Conservation (phyloP, 2,797 vertebrate genomes). For the Typhlichthys subterraneus region DNA sequence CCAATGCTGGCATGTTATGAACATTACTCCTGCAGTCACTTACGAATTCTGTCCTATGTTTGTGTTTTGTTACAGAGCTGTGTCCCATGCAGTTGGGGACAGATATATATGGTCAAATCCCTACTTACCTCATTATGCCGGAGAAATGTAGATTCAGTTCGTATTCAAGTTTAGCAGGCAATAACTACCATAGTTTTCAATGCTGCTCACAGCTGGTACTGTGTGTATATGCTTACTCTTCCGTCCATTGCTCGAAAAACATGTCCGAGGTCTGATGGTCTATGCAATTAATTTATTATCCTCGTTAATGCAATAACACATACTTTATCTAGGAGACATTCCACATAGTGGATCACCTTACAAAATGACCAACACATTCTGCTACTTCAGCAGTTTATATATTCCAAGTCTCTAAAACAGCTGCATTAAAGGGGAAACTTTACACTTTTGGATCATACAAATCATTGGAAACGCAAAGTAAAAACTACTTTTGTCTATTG, state of each 20-base stretch:
- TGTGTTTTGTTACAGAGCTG: conserved; percentile 54
- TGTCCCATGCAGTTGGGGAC: conserved; percentile 42
- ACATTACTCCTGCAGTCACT: conserved; percentile 33
- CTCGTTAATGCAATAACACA: conserved; percentile 63
- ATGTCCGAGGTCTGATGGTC: conserved; percentile 60
- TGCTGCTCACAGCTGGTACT: conserved; percentile 75
- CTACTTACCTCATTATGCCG: conserved; percentile 69
- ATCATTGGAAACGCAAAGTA: conserved; percentile 26
- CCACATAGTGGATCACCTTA: conserved; percentile 41
- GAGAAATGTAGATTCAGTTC: conserved; percentile 60
- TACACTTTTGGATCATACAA: conserved; percentile 18
- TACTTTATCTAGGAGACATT: conserved; percentile 39
- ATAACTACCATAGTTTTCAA: conserved; percentile 47
- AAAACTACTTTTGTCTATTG: conserved; percentile 6
- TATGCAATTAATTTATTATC: conserved; percentile 75
- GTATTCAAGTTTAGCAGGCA: conserved; percentile 50
- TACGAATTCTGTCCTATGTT: conserved; percentile 39
- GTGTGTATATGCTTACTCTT: conserved; percentile 64
- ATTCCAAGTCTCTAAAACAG: conserved; percentile 28
- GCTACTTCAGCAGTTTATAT: conserved; percentile 16
- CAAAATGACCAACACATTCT: conserved; percentile 21
- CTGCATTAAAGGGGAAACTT: conserved; percentile 62
- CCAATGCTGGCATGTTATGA: conserved; percentile 43
- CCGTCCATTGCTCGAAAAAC: conserved; percentile 61
- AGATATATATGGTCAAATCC: conserved; percentile 59